Evolutionary conservation across 2,888 invertebrate genomes (phyloP).

Genomic region (Eupithecia pulchellata): DNA sequence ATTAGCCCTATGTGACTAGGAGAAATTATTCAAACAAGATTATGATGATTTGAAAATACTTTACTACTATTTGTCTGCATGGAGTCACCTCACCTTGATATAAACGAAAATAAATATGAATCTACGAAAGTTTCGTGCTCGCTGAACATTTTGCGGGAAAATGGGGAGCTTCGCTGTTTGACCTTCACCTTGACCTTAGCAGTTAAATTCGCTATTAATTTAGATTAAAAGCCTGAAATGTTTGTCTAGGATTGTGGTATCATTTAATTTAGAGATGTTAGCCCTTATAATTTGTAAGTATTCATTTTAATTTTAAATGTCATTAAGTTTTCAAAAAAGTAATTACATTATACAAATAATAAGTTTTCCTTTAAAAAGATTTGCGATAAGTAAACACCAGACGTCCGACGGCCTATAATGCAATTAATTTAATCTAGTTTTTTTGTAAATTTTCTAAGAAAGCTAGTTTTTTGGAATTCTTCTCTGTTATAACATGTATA

Average conservation of each 20-base stretch:
- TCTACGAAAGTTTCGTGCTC: constrained; percentile 32
- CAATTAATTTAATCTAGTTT: background rate
- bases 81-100: constrained; percentile 17
- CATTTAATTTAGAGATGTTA: background rate
- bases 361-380: too few relatives aligned
- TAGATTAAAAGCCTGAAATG: background rate
- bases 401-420: too few relatives aligned
- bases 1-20: background rate
- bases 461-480: background rate
- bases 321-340: too few relatives aligned
- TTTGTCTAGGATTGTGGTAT: background rate
- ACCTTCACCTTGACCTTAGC: constrained; percentile 27
- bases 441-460: background rate
- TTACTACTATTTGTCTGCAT: background rate
- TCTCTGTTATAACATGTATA: background rate
- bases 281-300: too few relatives aligned
- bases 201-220: background rate
- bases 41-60: background rate
- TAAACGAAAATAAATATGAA: constrained; percentile 30
- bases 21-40: background rate
- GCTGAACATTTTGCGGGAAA: constrained; percentile 30
- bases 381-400: too few relatives aligned
- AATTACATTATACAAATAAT: too few relatives aligned
- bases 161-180: constrained; percentile 20
- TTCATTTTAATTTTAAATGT: too few relatives aligned